phyloP scores from a whole-genome alignment of 1,140 invertebrate species.

The Acromyrmex echinatior region DNA sequence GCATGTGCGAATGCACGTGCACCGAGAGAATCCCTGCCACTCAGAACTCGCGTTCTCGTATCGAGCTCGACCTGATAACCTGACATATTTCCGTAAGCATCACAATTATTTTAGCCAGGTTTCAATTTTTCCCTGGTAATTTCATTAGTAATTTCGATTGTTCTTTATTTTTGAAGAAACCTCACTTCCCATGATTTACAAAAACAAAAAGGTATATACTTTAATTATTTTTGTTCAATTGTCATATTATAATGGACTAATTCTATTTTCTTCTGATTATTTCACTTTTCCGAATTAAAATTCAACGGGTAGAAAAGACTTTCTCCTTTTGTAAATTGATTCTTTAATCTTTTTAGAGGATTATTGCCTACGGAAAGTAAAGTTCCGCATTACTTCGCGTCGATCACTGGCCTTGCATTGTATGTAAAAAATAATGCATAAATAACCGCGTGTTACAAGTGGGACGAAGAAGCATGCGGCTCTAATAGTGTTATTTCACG shows the following conservation, averaged over 20 bases:
- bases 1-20: constrained; percentile 49
- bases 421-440: constrained; percentile 8
- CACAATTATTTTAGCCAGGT: not conserved
- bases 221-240: not conserved
- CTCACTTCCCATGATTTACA: not conserved
- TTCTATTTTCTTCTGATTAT: no score
- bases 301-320: not conserved
- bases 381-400: not conserved
- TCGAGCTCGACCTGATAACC: constrained; percentile 3
- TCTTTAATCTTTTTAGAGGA: not conserved
- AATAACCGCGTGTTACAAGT: not conserved
- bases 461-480: not conserved
- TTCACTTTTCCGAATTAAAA: not conserved
- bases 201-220: not conserved
- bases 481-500: not conserved
- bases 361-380: not conserved
- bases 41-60: constrained; percentile 5
- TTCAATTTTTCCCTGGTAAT: not conserved
- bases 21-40: constrained; percentile 11
- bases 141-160: not conserved
- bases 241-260: not conserved
- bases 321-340: not conserved
- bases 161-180: not conserved
- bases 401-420: constrained; percentile 18
- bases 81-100: constrained; percentile 25